Conservation (phyloP, 2,113 vertebrate genomes). For the Vidua chalybeata region DNA sequence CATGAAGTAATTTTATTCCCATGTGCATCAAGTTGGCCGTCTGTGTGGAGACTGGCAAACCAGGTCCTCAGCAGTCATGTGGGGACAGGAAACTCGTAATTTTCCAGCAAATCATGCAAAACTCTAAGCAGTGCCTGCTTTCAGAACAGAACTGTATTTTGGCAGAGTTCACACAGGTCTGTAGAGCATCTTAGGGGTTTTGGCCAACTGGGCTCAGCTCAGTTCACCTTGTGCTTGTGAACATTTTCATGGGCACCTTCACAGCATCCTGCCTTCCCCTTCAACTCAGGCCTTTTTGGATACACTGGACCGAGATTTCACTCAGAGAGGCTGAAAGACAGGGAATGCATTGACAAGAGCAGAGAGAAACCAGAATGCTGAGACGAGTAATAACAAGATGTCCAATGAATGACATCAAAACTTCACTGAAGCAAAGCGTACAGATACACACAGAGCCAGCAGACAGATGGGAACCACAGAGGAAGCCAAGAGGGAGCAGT, state of each 20-base stretch:
- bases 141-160: not conserved
- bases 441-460: not conserved
- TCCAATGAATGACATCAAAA: not conserved
- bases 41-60: not conserved
- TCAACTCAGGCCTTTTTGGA: not conserved
- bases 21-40: not conserved
- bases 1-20: not conserved
- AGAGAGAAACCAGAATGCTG: not conserved
- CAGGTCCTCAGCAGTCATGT: not conserved
- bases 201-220: not conserved
- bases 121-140: not conserved
- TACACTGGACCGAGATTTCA: not conserved
- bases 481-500: conserved; percentile 16
- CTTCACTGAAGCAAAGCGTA: not conserved
- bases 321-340: not conserved
- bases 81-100: not conserved
- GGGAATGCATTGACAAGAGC: not conserved
- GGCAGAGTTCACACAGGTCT: not conserved
- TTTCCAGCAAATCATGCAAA: not conserved
- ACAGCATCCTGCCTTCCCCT: not conserved
- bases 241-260: not conserved
- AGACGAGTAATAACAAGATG: not conserved
- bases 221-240: not conserved
- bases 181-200: not conserved
- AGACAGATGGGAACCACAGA: not conserved